Percentiles rank a stretch among this genome's conserved stretches.
Conservation (phyloP, 2,113 vertebrate species). For the Campylorhamphus procurvoides region DNA sequence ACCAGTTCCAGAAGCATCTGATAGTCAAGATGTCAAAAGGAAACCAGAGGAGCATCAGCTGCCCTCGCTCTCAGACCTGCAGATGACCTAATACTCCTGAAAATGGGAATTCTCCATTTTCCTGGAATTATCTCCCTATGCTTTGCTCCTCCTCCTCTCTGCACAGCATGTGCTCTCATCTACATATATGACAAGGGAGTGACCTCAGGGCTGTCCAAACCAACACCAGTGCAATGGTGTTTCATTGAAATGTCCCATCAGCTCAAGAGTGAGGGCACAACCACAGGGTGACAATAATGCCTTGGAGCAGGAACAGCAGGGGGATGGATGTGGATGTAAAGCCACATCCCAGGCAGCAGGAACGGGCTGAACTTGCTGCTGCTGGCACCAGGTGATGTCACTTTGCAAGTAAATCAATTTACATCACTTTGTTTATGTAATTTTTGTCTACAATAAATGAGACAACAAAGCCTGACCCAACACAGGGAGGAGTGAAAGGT, state of each 20-base stretch:
- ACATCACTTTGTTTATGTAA: rapidly evolving
- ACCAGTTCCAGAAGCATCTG: neutral
- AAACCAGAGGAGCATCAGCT: neutral
- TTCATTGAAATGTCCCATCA: neutral
- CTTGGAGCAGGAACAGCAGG: rapidly evolving
- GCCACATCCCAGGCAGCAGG: neutral
- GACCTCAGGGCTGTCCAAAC: neutral
- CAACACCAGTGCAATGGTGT: rapidly evolving
- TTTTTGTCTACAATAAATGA: neutral
- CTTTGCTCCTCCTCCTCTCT: neutral
- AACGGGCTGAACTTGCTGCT: neutral
- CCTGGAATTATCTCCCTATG: rapidly evolving
- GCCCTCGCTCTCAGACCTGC: neutral
- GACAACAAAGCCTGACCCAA: neutral
- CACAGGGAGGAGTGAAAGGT: rapidly evolving
- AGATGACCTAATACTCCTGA: too few relatives aligned
- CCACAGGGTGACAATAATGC: rapidly evolving
- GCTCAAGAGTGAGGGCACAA: rapidly evolving
- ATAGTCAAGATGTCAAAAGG: neutral
- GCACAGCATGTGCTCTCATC: neutral
- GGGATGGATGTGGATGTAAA: rapidly evolving
- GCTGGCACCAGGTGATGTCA: neutral
- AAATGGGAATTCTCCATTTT: neutral
- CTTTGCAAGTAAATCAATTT: rapidly evolving
- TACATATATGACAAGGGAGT: neutral